Conservation (phyloP, 2,113 vertebrate species). For the Ammodytes dubius region DNA sequence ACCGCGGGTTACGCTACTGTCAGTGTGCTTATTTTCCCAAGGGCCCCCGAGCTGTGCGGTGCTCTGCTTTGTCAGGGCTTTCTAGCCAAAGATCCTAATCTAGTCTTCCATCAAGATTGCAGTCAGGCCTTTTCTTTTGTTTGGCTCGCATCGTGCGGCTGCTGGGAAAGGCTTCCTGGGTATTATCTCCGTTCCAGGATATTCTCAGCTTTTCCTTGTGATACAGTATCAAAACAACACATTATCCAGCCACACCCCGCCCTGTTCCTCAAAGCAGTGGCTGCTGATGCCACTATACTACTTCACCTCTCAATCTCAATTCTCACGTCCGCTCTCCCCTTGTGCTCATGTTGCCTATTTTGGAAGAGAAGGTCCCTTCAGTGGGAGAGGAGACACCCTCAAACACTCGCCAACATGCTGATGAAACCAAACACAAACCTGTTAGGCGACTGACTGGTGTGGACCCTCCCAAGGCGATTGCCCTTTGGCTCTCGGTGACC, state of each 20-base stretch:
- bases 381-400: neutral
- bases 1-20: conserved; percentile 51
- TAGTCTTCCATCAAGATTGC: conserved; percentile 80
- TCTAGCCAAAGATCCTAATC: conserved; percentile 75
- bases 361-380: too few relatives aligned
- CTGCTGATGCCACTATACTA: conserved; percentile 43
- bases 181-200: conserved; percentile 79
- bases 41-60: conserved; percentile 33
- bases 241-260: conserved; percentile 59
- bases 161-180: conserved; percentile 78
- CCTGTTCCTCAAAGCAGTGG: conserved; percentile 61
- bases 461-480: conserved; percentile 66
- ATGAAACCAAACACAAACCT: conserved; percentile 69
- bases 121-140: conserved; percentile 75
- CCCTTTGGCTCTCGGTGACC: conserved; percentile 77
- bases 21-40: conserved; percentile 67
- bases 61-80: conserved; percentile 77
- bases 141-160: conserved; percentile 58
- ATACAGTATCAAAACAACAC: conserved; percentile 82
- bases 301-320: conserved; percentile 54
- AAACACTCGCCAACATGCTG: conserved; percentile 31
- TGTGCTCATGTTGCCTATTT: conserved; percentile 18
- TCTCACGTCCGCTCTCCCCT: conserved; percentile 57
- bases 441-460: conserved; percentile 66
- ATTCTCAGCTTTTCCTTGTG: conserved; percentile 78